Evolutionary conservation across 2,113 vertebrate species (phyloP), one percentile per base, ranked within the genome.

Genomic region (Columba janthina): DNA sequence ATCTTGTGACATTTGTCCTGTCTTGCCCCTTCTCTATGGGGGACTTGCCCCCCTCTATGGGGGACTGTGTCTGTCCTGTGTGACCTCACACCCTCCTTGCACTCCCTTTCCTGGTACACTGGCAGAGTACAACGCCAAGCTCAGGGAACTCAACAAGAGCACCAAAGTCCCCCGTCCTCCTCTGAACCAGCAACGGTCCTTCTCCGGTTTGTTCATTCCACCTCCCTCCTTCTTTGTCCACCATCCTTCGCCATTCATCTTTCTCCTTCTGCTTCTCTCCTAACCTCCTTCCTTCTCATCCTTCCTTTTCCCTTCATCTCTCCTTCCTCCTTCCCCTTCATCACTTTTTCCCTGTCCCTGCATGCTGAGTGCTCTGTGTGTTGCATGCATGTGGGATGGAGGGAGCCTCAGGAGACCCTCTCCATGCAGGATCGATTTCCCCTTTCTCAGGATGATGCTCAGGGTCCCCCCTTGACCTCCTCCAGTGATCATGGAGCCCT

Each of bases 41-140:
- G 86, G 32, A 96, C 91, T 7, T n/a, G n/a, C n/a, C 64, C 94
- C 53, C 94, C 88, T 67, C 61, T 29, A 20, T 89, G 85, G 28
- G 95, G 86, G 32, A 96, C 91, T 7, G 67, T 97, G 93, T 97
- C 87, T 97, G 95, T 95, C 76, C 69, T 92, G 82, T 97, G 96
- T 97, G 71, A 92, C 89, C 72, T 96, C 71, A 60, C 80, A 86
- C 72, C 74, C 56, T 87, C 73, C 65, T 92, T 94, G 51, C 89
- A 96, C 92, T 94, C 95, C 98, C 94, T 87, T 65, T 98, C 96
- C 96, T 98, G 96, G 74, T 84, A 92, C 15, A 90, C 97, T 97
- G 90, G 93, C 98, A 99, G 99, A 99, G 8, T 99, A 99, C 98
- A 99, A 98, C 36, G 99, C 99, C 97, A 98, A 98, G 89, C 98